A percentile compares a stretch with the other conserved stretches of the same genome.
phyloP scores from a whole-genome alignment of 2,888 invertebrate species.

The Dicycla oo region DNA sequence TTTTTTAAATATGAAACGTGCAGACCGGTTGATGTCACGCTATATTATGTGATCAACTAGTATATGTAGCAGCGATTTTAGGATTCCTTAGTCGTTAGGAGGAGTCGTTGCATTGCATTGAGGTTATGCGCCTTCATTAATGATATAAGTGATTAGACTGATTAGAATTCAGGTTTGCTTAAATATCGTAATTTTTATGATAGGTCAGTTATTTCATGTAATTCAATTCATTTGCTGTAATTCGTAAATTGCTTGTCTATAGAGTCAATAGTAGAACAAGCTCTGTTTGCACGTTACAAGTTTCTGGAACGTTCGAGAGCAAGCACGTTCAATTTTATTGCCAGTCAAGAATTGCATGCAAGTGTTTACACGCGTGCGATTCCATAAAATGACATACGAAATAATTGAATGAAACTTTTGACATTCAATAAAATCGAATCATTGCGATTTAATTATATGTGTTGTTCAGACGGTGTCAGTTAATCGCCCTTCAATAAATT shows the following conservation, averaged over 20 bases:
- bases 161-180: slow-evolving; percentile 12
- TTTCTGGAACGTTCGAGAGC: too few relatives aligned
- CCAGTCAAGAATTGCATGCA: too few relatives aligned
- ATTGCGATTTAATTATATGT: too few relatives aligned
- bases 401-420: too few relatives aligned
- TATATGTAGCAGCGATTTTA: slow-evolving; percentile 59
- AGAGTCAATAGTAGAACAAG: too few relatives aligned
- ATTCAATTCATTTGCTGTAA: neutral
- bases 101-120: slow-evolving; percentile 7
- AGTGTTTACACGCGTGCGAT: too few relatives aligned
- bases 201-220: neutral
- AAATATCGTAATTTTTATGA: neutral
- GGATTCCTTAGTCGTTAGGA: slow-evolving; percentile 39
- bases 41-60: slow-evolving; percentile 46
- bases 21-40: slow-evolving; percentile 41
- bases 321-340: too few relatives aligned
- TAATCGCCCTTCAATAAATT: too few relatives aligned
- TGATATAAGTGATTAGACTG: neutral
- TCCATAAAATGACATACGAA: too few relatives aligned
- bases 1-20: slow-evolving; percentile 39
- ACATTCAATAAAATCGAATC: too few relatives aligned
- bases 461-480: too few relatives aligned
- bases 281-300: too few relatives aligned
- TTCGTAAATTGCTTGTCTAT: neutral
- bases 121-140: neutral